phyloP scores from a whole-genome alignment of 2,797 vertebrate species.

The Varecia variegata region DNA sequence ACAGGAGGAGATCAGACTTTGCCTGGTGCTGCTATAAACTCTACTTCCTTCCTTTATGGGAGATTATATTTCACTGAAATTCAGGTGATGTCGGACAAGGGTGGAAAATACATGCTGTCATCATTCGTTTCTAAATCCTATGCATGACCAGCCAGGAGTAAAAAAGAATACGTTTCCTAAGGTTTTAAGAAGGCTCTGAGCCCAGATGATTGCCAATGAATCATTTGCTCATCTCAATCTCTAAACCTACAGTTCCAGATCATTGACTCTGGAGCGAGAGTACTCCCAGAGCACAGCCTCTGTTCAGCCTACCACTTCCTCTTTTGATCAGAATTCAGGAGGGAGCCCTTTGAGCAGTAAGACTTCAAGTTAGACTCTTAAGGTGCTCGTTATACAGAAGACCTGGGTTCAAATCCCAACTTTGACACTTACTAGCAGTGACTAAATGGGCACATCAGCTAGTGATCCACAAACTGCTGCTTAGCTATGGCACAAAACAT shows the following conservation, averaged over 20 bases:
- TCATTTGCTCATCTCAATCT: slow-evolving; percentile 53
- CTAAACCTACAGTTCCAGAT: slow-evolving; percentile 69
- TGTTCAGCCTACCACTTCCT: neutral
- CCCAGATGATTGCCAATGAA: slow-evolving; percentile 48
- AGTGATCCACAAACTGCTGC: neutral
- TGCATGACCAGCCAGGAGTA: neutral
- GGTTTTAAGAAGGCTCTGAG: slow-evolving; percentile 57
- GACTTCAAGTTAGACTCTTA: neutral
- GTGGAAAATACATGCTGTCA: neutral
- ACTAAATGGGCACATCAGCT: neutral
- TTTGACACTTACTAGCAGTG: neutral
- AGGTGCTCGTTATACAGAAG: neutral
- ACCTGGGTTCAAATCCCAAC: neutral
- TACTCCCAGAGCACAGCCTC: neutral
- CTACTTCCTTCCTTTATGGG: neutral
- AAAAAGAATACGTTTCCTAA: slow-evolving; percentile 61
- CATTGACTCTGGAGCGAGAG: slow-evolving; percentile 52
- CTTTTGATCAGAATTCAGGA: neutral
- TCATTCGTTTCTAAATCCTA: neutral
- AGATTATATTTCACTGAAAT: slow-evolving; percentile 7
- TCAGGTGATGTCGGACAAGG: slow-evolving; percentile 32
- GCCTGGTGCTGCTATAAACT: slow-evolving; percentile 57
- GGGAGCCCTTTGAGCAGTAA: neutral
- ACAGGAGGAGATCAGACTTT: neutral
- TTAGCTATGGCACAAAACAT: neutral